phyloP scores from a whole-genome alignment of 1,140 invertebrate genomes.

The Phocides pigmalion region DNA sequence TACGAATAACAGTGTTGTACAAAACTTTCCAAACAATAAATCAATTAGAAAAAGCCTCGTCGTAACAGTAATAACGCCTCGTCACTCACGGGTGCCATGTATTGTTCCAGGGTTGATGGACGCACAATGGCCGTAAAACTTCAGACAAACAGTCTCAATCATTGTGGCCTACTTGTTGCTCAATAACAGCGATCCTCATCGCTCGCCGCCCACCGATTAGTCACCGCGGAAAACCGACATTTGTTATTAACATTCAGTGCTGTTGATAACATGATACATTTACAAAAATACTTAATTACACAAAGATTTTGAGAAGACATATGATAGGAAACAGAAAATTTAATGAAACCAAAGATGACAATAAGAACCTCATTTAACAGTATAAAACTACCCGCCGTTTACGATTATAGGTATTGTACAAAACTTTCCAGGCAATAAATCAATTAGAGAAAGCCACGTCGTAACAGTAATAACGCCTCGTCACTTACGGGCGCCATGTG shows the following conservation, averaged over 20 bases:
- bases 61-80: not conserved
- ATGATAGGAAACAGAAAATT: too few relatives aligned
- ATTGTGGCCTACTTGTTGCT: conserved; percentile 30
- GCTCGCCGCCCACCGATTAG: conserved; percentile 7
- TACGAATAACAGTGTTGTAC: too few relatives aligned
- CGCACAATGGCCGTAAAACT: conserved; percentile 25
- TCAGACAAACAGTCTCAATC: conserved; percentile 4
- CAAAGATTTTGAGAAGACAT: too few relatives aligned
- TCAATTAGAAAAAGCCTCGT: not conserved
- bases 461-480: not conserved
- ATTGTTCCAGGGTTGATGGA: conserved; percentile 16
- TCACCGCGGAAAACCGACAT: conserved; percentile 1
- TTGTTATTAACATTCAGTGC: too few relatives aligned
- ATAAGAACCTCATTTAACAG: too few relatives aligned
- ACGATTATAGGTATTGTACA: too few relatives aligned
- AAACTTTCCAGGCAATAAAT: not conserved
- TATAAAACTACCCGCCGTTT: too few relatives aligned
- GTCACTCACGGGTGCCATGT: conserved; percentile 1
- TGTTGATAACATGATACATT: too few relatives aligned
- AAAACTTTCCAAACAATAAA: not conserved
- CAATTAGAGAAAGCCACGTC: not conserved
- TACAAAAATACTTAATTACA: too few relatives aligned
- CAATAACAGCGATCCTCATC: not conserved
- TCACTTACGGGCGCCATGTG: conserved; percentile 1
- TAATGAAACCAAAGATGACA: too few relatives aligned